Base-by-base conservation (phyloP, 1,140 invertebrate genomes). In the Littorina saxatilis region DNA sequence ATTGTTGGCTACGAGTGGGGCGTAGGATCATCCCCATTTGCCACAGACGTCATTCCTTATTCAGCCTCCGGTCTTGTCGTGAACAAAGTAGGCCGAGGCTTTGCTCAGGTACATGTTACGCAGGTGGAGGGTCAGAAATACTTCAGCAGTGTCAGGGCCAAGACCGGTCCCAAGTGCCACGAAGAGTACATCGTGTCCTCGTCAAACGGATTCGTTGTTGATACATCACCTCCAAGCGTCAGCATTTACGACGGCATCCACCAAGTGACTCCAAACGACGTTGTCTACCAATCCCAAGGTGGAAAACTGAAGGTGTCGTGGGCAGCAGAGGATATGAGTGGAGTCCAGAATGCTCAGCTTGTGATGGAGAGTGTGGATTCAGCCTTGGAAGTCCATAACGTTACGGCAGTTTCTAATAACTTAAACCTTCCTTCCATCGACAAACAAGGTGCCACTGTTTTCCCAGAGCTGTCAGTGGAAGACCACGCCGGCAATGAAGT, bases 1-100 rank as follows among this genome's bases (percentile, higher is more conserved):
- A 84, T 87, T n/a, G 68, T 75, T 9, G 55, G 81, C 9, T 87
- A 84, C 79, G 84, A 87, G 78, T 87, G 86, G 86, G 86, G 81
- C 1, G 75, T 87, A 15, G 86, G 86, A 47, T 79, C 81, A 20
- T 52, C 81, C 20, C 84, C 86, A 29, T 85, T 78, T 32, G 63
- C 66, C 13, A 86, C 80, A 20, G 84, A 87, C 70, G 37, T 87
- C 9, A 32, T 83, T 11, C 82, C 83, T 27, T 87, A 68, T 37
- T 83, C 84, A 17, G 68, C 66, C 15, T 84, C 82, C 80, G 86
- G 86, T 20, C 72, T 87, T 40, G 81, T 83, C 17, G 47, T 87
- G 11, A 35, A 47, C 0, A 82, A 83, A 61, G 77, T 66, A 29
- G 82, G 74, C n/a, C 39, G 68, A 68, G 86, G 86, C 13, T 75